Evolutionary conservation across 2,888 invertebrate species (phyloP).

Genomic region (Drosophila niveifrons): DNA sequence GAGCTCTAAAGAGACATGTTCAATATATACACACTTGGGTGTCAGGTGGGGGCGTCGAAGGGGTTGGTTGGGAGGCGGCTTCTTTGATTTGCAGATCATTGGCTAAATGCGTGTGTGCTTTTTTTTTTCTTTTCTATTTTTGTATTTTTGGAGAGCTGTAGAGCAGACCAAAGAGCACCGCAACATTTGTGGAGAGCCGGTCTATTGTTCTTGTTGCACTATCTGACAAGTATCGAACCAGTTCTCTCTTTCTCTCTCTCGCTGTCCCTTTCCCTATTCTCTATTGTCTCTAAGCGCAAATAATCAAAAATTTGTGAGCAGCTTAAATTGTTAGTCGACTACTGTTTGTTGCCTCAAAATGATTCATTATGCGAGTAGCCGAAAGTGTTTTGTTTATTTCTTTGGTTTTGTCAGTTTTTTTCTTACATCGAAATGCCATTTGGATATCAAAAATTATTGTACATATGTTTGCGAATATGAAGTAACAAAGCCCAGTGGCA

Average conservation of each 20-base stretch:
- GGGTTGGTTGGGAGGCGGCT: slow-evolving; percentile 57
- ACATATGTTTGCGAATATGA: slow-evolving; percentile 4
- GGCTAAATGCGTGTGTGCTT: slow-evolving; percentile 71
- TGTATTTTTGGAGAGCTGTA: slow-evolving; percentile 42
- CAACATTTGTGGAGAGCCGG: slow-evolving; percentile 42
- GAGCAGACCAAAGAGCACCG: slow-evolving; percentile 64
- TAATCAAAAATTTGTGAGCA: slow-evolving; percentile 59
- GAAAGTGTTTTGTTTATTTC: slow-evolving; percentile 56
- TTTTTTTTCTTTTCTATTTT: slow-evolving; percentile 7
- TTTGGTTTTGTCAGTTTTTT: slow-evolving; percentile 30
- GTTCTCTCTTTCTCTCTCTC: slow-evolving; percentile 17
- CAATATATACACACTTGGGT: slow-evolving; percentile 13
- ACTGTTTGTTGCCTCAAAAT: slow-evolving; percentile 68
- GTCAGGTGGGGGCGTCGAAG: slow-evolving; percentile 19
- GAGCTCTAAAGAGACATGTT: slow-evolving; percentile 50
- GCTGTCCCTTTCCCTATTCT: slow-evolving; percentile 2
- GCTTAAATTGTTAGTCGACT: slow-evolving; percentile 71
- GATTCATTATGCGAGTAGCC: slow-evolving; percentile 55
- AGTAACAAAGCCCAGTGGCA: slow-evolving; percentile 49
- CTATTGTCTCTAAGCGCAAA: slow-evolving; percentile 48
- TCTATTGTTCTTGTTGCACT: slow-evolving; percentile 48
- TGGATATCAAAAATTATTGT: slow-evolving; percentile 32
- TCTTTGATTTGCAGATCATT: slow-evolving; percentile 82
- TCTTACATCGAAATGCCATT: slow-evolving; percentile 73
- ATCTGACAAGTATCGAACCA: slow-evolving; percentile 37